Base-by-base conservation (phyloP, 2,888 invertebrate species). In the Euclidia mi region DNA sequence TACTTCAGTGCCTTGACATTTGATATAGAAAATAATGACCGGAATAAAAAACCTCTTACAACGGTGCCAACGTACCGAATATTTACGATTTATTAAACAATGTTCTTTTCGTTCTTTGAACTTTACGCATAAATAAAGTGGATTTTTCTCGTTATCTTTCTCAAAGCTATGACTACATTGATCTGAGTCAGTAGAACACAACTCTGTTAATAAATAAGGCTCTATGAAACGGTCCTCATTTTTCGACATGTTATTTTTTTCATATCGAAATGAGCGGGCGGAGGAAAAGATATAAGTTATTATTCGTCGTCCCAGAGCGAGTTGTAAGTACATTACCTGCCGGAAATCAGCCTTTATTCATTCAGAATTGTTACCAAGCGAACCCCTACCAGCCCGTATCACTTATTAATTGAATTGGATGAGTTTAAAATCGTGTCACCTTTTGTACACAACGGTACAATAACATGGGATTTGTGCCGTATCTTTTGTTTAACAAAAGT, bases 241-340 rank as follows among this genome's bases (percentile, higher is more conserved):
- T 64, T 59, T 48, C 46, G 43, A 56, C 55, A 65, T 58, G 72
- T 81, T 80, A 79, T 78, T 83, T 80, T n/a, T 81, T 82, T 82
- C 78, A 81, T 81, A 81, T 81, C 80, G 81, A 81, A 84, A 81
- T 81, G 83, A 83, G 76, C 68, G 72, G 74, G 58, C 71, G 45
- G 71, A 65, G 77, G 68, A 74, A 73, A 78, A 76, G n/a, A 76
- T 72, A 76, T 73, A 79, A 85, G 85, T 84, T 82, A 82, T 81
- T 79, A 82, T 81, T 78, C 76, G 58, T 57, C 66, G 71, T 77
- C 78, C 72, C 78, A 51, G 44, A 46, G 76, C 65, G 74, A 76
- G 73, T 64, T 70, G 71, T 75, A 55, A 69, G 76, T 71, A 72
- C 64, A 60, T 72, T 57, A 75, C 64, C 58, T 62, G 65, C 60